These are phyloP conservation scores for Pampus argenteus DNA, from an alignment of 2,797 vertebrate species.

Conservation along the genomic window DNA sequence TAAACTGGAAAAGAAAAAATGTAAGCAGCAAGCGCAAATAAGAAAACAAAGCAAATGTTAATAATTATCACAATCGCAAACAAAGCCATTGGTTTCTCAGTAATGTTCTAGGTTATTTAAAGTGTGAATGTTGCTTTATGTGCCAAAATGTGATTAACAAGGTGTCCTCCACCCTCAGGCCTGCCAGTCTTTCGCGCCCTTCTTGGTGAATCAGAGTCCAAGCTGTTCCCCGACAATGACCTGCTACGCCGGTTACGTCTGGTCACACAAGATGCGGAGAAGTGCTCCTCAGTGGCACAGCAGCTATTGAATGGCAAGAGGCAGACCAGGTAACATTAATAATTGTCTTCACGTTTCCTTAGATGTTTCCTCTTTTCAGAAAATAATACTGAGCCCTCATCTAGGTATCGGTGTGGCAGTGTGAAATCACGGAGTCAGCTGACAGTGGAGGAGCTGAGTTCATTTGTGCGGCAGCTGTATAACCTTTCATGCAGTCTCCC, in stretches of 20 bases:
- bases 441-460: constrained; percentile 92
- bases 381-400: constrained; percentile 31
- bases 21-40: constrained; percentile 71
- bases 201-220: constrained; percentile 91
- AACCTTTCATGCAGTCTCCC: constrained; percentile 92
- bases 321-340: constrained; percentile 88
- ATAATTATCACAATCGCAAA: not conserved
- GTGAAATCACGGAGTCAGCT: constrained; percentile 94
- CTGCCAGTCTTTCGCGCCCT: constrained; percentile 90
- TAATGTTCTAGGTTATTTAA: not conserved
- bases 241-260: constrained; percentile 91
- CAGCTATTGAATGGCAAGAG: constrained; percentile 94
- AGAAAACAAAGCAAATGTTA: constrained; percentile 7
- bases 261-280: constrained; percentile 93
- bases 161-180: constrained; percentile 77
- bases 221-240: constrained; percentile 93
- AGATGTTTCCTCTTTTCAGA: not conserved
- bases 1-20: constrained; percentile 92
- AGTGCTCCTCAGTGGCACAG: constrained; percentile 93
- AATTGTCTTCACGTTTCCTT: not conserved
- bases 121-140: not conserved
- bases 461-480: constrained; percentile 94
- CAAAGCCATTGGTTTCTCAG: not conserved
- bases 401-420: constrained; percentile 91
- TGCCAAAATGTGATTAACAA: constrained; percentile 18